A percentile compares a stretch with the other conserved stretches of the same genome.
Evolutionary conservation across 2,797 vertebrate genomes (phyloP).

Genomic region (Rachycentron canadum): DNA sequence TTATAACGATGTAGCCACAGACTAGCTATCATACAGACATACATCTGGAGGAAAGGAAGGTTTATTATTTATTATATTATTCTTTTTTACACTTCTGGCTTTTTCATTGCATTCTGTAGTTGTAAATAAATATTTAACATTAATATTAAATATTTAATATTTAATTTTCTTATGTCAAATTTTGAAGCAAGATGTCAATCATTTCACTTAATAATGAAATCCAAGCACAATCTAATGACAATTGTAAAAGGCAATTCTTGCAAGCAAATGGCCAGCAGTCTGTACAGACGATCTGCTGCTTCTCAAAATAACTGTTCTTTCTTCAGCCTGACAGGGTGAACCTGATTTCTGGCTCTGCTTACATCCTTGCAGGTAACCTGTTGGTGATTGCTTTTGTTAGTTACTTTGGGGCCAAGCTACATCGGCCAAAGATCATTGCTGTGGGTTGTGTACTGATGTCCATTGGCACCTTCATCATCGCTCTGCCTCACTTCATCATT

Average conservation of each 20-base stretch:
- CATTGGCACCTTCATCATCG: slow-evolving; percentile 84
- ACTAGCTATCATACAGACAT: neutral
- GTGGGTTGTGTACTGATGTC: slow-evolving; percentile 83
- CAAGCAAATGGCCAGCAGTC: neutral
- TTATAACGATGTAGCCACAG: neutral
- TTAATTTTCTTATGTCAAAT: neutral
- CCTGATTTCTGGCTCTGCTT: slow-evolving; percentile 1
- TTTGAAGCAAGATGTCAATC: neutral
- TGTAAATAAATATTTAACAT: neutral
- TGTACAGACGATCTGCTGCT: no score
- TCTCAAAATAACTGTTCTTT: neutral
- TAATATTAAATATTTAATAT: no score
- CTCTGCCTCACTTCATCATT: slow-evolving; percentile 86
- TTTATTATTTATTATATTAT: neutral
- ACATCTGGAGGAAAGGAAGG: neutral
- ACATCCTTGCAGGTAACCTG: slow-evolving; percentile 78
- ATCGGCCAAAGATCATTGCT: slow-evolving; percentile 85
- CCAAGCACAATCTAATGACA: neutral
- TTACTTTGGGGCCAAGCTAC: slow-evolving; percentile 86
- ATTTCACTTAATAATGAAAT: neutral
- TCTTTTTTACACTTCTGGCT: neutral
- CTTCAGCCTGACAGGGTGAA: neutral
- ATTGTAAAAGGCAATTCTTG: neutral
- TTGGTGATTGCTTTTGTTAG: slow-evolving; percentile 84
- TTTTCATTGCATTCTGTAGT: neutral